Percentiles rank a stretch among this genome's conserved stretches.
Evolutionary conservation across 2,797 vertebrate genomes (phyloP).

Genomic region (Emydoidea blandingii): DNA sequence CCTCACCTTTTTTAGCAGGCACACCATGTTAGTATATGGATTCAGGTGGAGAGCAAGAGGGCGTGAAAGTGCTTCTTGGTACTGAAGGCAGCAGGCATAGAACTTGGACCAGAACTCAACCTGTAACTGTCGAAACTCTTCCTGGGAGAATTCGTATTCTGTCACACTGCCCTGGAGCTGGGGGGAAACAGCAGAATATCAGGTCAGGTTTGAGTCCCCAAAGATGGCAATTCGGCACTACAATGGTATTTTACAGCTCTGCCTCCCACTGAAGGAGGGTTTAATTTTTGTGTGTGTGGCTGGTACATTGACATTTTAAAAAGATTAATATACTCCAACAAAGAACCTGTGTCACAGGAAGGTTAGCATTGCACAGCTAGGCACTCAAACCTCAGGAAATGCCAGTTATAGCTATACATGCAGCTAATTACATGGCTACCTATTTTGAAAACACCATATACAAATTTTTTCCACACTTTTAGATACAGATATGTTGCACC

Average conservation of each 20-base stretch:
- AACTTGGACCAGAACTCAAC: slow-evolving; percentile 97
- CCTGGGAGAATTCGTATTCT: slow-evolving; percentile 93
- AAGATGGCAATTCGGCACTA: background rate
- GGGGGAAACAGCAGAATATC: background rate
- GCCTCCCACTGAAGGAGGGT: background rate
- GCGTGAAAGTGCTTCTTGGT: slow-evolving; percentile 90
- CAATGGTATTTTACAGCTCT: background rate
- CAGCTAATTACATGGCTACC: background rate
- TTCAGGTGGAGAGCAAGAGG: slow-evolving; percentile 91
- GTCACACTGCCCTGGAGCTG: slow-evolving; percentile 94
- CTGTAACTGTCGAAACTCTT: slow-evolving; percentile 93
- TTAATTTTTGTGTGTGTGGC: background rate
- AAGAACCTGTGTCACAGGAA: background rate
- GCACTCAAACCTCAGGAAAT: background rate
- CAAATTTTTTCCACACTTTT: background rate
- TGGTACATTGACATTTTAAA: background rate
- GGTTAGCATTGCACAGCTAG: background rate
- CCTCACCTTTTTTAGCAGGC: slow-evolving; percentile 93
- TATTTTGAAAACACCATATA: background rate
- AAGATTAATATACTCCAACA: no score
- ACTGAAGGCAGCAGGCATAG: slow-evolving; percentile 95
- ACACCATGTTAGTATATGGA: slow-evolving; percentile 87
- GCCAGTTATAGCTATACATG: background rate
- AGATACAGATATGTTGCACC: background rate
- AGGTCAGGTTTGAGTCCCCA: background rate